Evolutionary conservation across 2,888 invertebrate species (phyloP).

Genomic region (Drosophila incognita): DNA sequence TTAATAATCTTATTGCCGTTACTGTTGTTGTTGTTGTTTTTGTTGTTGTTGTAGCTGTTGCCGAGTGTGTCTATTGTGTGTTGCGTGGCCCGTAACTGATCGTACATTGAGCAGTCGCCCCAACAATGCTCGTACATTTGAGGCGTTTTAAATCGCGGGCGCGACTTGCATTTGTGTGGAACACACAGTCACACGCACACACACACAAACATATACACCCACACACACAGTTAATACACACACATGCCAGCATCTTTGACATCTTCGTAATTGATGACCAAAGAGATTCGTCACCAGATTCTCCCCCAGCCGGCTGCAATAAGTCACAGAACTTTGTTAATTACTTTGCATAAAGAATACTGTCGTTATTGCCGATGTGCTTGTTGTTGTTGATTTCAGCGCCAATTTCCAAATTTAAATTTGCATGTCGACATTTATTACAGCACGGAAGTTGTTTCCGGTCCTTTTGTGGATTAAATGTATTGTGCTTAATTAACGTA

Average conservation of each 20-base stretch:
- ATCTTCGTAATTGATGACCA: conserved; percentile 27
- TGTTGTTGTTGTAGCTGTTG: conserved; percentile 27
- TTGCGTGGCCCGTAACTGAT: conserved; percentile 51
- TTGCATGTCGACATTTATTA: conserved; percentile 23
- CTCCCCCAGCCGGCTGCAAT: conserved; percentile 34
- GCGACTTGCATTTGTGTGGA: conserved; percentile 30
- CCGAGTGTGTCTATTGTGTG: conserved; percentile 49
- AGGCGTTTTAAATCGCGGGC: conserved; percentile 56
- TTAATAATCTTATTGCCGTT: conserved; percentile 32
- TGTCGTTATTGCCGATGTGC: conserved; percentile 1
- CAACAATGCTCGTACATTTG: conserved; percentile 58
- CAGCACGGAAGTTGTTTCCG: conserved; percentile 22
- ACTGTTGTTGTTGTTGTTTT: conserved; percentile 2
- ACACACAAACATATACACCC: conserved; percentile 1
- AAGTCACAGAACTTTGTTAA: conserved; percentile 52
- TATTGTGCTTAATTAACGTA: conserved; percentile 7
- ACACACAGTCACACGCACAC: conserved; percentile 6
- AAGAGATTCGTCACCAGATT: conserved; percentile 52
- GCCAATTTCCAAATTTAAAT: conserved; percentile 41
- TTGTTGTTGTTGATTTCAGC: conserved; percentile 19
- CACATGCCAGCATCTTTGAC: conserved; percentile 1
- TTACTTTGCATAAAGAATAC: conserved; percentile 34
- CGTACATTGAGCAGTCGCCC: conserved; percentile 51
- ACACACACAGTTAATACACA: neutral
- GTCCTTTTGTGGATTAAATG: conserved; percentile 18